Evolutionary conservation across 30 jellyfish, hydroid and myxozoan species (phyloP), one percentile per base, ranked within the genome.

Genomic region (Chironex yamaguchii): DNA sequence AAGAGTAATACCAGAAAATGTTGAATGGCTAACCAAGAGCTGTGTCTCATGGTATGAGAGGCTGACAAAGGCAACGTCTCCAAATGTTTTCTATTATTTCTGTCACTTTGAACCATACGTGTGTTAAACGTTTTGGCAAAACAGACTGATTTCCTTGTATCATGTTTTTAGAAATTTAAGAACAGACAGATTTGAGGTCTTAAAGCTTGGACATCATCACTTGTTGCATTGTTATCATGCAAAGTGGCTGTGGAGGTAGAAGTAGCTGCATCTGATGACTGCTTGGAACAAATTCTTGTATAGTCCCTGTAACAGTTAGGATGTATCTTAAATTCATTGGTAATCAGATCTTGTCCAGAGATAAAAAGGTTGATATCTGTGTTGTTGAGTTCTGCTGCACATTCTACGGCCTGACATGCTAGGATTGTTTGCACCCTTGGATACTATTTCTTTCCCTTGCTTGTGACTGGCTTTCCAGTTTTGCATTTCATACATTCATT

Each of bases 401-500:
- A 12, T 34, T 76, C 34, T 23, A 52, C 53, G 62, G 62, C 30
- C 23, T 28, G 33, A 34, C 88, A 76, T 35, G 88, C 25, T 29
- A 79, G 52, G 34, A 76, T 34, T 35, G 83, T 76, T 52, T 76
- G 88, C 4, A 76, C 27, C 9, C 53, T 50, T 27, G 52, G 52
- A 13, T 76, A 63, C 17, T 76, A 62, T 31, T 76, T 75, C 24
- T 49, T 49, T 3, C 88, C 88, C 29, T 75, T 76, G 3, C 52
- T 71, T 76, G 50, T 76, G 52, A 76, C 11, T 17, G 88, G 88
- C 50, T 52, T 76, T 25, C 58, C 22, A n/a, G 63, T 49, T 36
- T 76, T 71, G 34, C 88, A 76, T 31, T 76, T 76, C 88, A 76
- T 76, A 34, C 82, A 76, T 33, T 49, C 53, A 30, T 50, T 76